A percentile compares a stretch with the other conserved stretches of the same genome.
Evolutionary conservation across 2,113 vertebrate genomes (phyloP).

Genomic region (Micromys minutus): DNA sequence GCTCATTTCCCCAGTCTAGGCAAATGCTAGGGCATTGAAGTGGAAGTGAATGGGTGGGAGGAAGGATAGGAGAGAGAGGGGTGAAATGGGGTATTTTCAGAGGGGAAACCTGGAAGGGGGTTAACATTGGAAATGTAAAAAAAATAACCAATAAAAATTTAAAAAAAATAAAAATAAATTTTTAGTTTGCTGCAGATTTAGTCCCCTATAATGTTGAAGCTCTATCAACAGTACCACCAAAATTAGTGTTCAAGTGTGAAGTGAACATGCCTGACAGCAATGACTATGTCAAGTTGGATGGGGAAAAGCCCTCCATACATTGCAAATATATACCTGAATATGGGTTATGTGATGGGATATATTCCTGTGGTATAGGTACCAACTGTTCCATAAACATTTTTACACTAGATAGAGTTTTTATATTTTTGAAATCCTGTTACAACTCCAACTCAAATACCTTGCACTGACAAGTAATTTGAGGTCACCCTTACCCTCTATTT

Average conservation of each 20-base stretch:
- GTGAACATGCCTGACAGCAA: background rate
- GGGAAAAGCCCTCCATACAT: background rate
- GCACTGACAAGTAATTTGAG: slow-evolving; percentile 55
- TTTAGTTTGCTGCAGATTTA: background rate
- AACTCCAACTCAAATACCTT: slow-evolving; percentile 59
- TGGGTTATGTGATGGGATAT: background rate
- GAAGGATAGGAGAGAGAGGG: too few species aligned
- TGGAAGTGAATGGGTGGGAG: too few species aligned
- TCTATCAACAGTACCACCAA: background rate
- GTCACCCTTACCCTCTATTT: background rate
- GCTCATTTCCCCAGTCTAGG: too few species aligned
- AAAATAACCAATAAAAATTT: too few species aligned
- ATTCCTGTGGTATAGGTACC: background rate
- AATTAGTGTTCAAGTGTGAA: background rate
- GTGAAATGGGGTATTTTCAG: too few species aligned
- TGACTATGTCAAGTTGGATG: background rate
- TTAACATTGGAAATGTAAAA: too few species aligned
- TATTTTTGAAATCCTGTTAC: slow-evolving; percentile 45
- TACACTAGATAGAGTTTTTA: slow-evolving; percentile 58
- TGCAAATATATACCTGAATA: background rate
- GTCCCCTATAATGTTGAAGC: background rate
- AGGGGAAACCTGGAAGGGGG: too few species aligned
- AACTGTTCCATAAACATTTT: slow-evolving; percentile 6
- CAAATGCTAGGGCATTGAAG: too few species aligned
- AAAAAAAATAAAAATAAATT: too few species aligned